These are phyloP conservation scores for Odobenus rosmarus DNA, from an alignment of 2,113 vertebrate species.

Conservation along the genomic window DNA sequence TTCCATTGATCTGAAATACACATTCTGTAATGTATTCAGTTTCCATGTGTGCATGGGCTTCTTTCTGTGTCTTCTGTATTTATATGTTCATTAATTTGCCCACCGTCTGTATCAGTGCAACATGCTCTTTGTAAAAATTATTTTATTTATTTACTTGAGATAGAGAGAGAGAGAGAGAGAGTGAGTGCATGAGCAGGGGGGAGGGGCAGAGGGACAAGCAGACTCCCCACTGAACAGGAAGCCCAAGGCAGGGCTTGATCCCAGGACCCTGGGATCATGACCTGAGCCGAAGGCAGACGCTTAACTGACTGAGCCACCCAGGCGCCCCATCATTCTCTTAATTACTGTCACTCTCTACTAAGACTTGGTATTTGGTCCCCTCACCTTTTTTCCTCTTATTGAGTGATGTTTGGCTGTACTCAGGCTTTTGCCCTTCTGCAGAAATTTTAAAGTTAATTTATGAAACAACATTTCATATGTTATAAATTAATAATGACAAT, in stretches of 20 bases:
- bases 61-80: background rate
- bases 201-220: background rate
- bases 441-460: background rate
- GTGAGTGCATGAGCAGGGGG: no score
- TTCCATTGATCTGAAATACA: background rate
- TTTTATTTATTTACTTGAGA: background rate
- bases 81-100: background rate
- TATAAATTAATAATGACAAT: no score
- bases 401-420: background rate
- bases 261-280: background rate
- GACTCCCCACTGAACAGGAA: background rate
- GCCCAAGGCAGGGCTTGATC: background rate
- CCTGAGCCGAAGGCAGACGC: background rate
- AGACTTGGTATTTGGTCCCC: background rate
- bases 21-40: accelerated
- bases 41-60: accelerated
- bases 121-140: background rate
- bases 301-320: background rate
- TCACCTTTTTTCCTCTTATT: background rate
- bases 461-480: background rate
- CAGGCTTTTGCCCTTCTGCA: background rate
- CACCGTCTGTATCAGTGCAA: accelerated
- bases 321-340: background rate
- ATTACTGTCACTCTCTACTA: background rate
- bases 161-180: background rate